Conservation (phyloP, 2,113 vertebrate species). For the Telmatochromis sp. region DNA sequence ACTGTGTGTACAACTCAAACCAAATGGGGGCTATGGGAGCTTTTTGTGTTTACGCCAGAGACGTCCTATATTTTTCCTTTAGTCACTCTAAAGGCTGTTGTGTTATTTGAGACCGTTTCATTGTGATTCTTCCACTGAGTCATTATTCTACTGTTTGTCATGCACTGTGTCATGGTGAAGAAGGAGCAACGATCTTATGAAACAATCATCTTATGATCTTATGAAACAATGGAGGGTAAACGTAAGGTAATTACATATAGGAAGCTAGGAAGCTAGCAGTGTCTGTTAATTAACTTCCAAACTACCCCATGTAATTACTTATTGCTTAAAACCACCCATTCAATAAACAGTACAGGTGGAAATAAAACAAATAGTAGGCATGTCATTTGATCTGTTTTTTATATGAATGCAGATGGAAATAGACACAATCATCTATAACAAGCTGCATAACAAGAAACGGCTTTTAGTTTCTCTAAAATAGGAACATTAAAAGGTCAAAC, state of each 20-base stretch:
- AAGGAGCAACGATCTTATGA: not conserved
- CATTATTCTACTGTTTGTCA: conserved; percentile 38
- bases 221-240: not conserved
- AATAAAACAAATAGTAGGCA: not conserved
- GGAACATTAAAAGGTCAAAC: not conserved
- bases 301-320: not conserved
- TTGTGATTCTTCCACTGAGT: conserved; percentile 34
- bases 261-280: not conserved
- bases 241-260: not conserved
- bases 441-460: not conserved
- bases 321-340: not conserved
- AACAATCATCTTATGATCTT: not conserved
- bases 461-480: not conserved
- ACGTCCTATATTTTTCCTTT: conserved; percentile 42
- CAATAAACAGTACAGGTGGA: not conserved
- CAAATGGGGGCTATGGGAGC: conserved; percentile 41
- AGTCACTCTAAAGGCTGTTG: conserved; percentile 39
- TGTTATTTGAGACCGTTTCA: conserved; percentile 31
- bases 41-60: conserved; percentile 35
- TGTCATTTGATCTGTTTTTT: not conserved
- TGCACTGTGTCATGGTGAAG: not conserved
- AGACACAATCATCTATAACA: not conserved
- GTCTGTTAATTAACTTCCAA: not conserved
- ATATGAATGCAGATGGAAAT: not conserved
- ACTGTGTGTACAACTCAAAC: conserved; percentile 39